Percentiles rank a stretch among this genome's conserved stretches.
These are phyloP conservation scores for Macrotrachela quadricornifera DNA, from an alignment of 1,140 invertebrate genomes.

Conservation along the genomic window DNA sequence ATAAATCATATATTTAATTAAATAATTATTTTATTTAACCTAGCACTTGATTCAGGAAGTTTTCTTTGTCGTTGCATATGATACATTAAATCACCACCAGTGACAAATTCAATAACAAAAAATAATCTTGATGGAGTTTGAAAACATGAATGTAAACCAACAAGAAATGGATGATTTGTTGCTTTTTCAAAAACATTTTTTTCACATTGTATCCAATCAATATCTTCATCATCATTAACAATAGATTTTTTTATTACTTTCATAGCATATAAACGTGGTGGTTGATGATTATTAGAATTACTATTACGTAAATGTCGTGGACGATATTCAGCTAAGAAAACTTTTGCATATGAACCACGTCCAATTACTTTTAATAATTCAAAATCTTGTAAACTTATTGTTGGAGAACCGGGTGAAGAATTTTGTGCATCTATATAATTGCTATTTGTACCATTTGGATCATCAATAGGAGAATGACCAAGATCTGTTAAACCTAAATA, in stretches of 20 bases:
- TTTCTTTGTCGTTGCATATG: slow-evolving; percentile 92
- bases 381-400: slow-evolving; percentile 58
- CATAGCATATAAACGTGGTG: slow-evolving; percentile 92
- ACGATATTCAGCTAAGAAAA: slow-evolving; percentile 91
- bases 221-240: slow-evolving; percentile 95
- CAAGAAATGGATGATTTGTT: slow-evolving; percentile 97
- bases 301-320: no score
- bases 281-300: slow-evolving; percentile 42
- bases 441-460: no score
- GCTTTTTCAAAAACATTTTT: slow-evolving; percentile 99
- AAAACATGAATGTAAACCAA: slow-evolving; percentile 96
- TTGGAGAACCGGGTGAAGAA: no score
- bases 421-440: no score
- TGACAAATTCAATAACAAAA: slow-evolving; percentile 98
- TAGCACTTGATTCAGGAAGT: slow-evolving; percentile 75
- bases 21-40: slow-evolving; percentile 38
- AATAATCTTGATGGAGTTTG: slow-evolving; percentile 62
- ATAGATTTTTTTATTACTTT: slow-evolving; percentile 98
- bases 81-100: slow-evolving; percentile 97
- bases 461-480: no score
- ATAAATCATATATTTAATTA: not conserved
- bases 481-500: no score
- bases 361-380: slow-evolving; percentile 92
- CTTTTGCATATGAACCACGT: slow-evolving; percentile 93
- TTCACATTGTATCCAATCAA: slow-evolving; percentile 99